Evolutionary conservation across 2,113 vertebrate species (phyloP).

Genomic region (Pyxicephalus adspersus): DNA sequence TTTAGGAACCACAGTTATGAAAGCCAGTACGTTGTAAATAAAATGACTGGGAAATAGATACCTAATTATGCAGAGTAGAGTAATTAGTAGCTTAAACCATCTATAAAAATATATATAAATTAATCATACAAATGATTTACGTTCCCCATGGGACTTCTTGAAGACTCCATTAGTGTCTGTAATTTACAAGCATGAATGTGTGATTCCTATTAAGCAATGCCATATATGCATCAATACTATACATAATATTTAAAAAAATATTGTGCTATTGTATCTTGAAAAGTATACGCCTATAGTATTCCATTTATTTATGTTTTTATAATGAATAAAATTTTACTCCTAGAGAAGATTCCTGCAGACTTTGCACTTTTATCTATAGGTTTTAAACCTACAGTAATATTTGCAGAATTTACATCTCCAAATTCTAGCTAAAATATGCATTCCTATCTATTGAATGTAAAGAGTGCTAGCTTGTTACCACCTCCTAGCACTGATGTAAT

Average conservation of each 20-base stretch:
- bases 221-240: neutral
- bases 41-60: neutral
- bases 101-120: neutral
- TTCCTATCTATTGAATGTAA: too few relatives aligned
- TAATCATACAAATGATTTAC: conserved; percentile 5
- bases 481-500: too few relatives aligned
- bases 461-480: too few relatives aligned
- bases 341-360: neutral
- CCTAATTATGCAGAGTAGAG: neutral
- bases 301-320: neutral
- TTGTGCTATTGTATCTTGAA: neutral
- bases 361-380: too few relatives aligned
- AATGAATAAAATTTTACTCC: neutral
- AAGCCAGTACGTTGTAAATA: neutral
- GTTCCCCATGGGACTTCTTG: neutral
- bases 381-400: too few relatives aligned
- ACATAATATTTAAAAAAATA: neutral
- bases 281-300: neutral
- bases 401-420: too few relatives aligned
- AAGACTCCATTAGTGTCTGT: neutral
- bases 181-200: neutral
- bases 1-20: neutral
- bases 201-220: neutral
- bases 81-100: neutral
- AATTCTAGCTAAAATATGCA: too few relatives aligned